phyloP scores from a whole-genome alignment of 2,797 vertebrate species.

The Salmo trutta region DNA sequence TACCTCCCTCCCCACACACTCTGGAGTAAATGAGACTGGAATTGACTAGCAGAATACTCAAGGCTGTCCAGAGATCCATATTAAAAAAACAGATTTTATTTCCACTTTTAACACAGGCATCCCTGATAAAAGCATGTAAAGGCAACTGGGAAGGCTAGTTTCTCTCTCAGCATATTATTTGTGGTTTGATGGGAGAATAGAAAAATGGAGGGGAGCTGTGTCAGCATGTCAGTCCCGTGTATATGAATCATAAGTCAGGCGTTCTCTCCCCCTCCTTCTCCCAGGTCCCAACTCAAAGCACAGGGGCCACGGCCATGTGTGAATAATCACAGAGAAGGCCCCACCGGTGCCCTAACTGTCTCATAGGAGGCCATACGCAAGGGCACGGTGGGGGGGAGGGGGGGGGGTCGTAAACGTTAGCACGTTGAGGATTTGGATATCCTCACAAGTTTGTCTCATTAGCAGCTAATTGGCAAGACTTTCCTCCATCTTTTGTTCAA shows the following conservation, averaged over 20 bases:
- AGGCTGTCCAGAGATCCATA: conserved; percentile 72
- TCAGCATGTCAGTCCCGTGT: conserved; percentile 65
- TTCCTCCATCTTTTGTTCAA: conserved; percentile 76
- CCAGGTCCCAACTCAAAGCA: conserved; percentile 64
- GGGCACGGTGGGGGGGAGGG: conserved; percentile 51
- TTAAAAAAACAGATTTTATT: conserved; percentile 76
- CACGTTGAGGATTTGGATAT: conserved; percentile 82
- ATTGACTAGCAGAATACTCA: conserved; percentile 68
- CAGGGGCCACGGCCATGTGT: conserved; percentile 72
- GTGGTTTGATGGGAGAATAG: conserved; percentile 19
- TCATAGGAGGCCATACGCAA: conserved; percentile 66
- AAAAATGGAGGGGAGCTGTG: conserved; percentile 28
- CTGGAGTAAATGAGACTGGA: conserved; percentile 66
- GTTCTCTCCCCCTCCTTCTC: conserved; percentile 64
- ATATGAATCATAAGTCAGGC: conserved; percentile 75
- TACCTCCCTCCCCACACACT: conserved; percentile 36
- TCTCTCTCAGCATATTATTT: conserved; percentile 77
- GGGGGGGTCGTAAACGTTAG: conserved; percentile 73
- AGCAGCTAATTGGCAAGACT: conserved; percentile 84
- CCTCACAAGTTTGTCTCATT: conserved; percentile 85
- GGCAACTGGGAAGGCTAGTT: conserved; percentile 71
- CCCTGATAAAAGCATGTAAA: conserved; percentile 72
- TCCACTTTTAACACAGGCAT: conserved; percentile 69
- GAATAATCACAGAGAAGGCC: conserved; percentile 79
- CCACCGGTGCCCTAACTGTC: conserved; percentile 63